Evolutionary conservation across 2,888 invertebrate genomes (phyloP), one percentile per base, ranked within the genome.

Genomic region (Notodonta ziczac): DNA sequence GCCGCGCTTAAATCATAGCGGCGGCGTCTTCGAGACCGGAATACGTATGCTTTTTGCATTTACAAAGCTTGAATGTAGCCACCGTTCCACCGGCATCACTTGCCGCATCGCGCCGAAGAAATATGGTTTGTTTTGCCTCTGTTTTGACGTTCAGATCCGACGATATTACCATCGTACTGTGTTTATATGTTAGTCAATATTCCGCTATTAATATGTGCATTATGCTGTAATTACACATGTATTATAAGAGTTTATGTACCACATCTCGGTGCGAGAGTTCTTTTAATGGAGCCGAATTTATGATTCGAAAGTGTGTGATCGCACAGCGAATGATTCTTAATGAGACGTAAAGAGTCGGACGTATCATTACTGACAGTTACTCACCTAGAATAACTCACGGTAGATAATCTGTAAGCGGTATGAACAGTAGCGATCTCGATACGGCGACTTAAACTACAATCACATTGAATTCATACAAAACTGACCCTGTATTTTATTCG

Each of bases 391-490:
- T 87, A 83, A 86, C 84, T 86, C 85, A 84, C 85, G 83, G 79
- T 84, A 76, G 80, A 81, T 87, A 84, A 83, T 87, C 85, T 88
- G 85, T 84, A 85, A 88, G 89, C 87, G 80, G 87, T 88, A 85
- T 87, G 89, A 90, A 91, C 89, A 89, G 86, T 83, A 81, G 83
- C 86, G 82, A 83, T 84, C 84, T 88, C 82, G 85, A 83, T 78
- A 82, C 86, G 80, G 86, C 88, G 89, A 86, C 91, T 93, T 93
- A 93, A 87, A 87, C 93, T 93, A 93, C 92, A 90, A 93, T 93
- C 93, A 93, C 93, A 93, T 91, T 92, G 91, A 90, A 91, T 91
- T 92, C 90, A 92, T 93, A 93, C 91, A 93, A 93, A 93, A 93
- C 91, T 88, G 93, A 93, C 93, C 93, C 93, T 93, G 93, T 93